These are phyloP conservation scores for Pterophyllum scalare DNA, from an alignment of 2,113 vertebrate genomes.

Conservation along the genomic window DNA sequence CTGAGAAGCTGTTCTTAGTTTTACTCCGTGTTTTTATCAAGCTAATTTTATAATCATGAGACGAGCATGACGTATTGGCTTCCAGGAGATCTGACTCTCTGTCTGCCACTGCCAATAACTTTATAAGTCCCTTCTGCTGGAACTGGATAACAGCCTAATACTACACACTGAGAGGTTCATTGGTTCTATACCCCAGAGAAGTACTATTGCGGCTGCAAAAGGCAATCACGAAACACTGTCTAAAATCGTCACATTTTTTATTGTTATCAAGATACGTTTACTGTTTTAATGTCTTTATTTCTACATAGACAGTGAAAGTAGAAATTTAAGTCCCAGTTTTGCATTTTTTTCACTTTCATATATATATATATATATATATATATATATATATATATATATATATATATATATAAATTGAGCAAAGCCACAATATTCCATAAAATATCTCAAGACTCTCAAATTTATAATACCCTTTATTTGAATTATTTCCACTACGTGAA, in stretches of 20 bases:
- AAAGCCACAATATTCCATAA: neutral
- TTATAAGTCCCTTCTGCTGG: slow-evolving; percentile 21
- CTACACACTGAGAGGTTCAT: slow-evolving; percentile 15
- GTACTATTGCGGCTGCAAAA: neutral
- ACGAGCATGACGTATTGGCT: slow-evolving; percentile 17
- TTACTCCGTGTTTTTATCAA: slow-evolving; percentile 19
- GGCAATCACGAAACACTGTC: neutral
- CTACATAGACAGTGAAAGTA: neutral
- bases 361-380: too few relatives aligned
- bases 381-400: too few relatives aligned
- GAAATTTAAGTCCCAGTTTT: neutral
- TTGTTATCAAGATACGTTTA: neutral
- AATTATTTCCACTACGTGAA: slow-evolving; percentile 13
- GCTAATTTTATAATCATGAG: slow-evolving; percentile 30
- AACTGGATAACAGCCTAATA: slow-evolving; percentile 31
- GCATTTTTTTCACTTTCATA: neutral
- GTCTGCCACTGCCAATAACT: slow-evolving; percentile 22
- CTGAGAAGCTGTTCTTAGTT: slow-evolving; percentile 1
- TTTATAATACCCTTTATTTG: neutral
- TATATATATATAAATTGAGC: too few relatives aligned
- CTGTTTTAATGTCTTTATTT: neutral
- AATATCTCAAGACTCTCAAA: neutral
- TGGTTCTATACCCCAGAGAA: neutral
- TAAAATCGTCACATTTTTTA: neutral
- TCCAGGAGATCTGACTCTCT: slow-evolving; percentile 26